These are phyloP conservation scores for Linnaemya tessellans DNA, from an alignment of 2,888 invertebrate genomes.

Conservation along the genomic window DNA sequence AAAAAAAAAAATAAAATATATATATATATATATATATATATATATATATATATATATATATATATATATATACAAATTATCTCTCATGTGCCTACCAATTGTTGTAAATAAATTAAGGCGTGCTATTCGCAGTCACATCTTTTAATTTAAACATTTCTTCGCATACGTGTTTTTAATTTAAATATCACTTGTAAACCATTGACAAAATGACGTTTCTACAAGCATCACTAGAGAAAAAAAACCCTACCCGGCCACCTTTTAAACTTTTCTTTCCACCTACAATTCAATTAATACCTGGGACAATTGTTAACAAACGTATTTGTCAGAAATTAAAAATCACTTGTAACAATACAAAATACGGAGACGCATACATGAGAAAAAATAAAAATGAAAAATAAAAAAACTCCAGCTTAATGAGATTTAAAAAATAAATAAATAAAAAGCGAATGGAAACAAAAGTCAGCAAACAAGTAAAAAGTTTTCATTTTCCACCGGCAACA, in stretches of 20 bases:
- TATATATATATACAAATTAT: neutral
- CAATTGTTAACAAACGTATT: conserved; percentile 64
- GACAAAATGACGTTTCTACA: neutral
- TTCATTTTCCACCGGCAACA: conserved; percentile 78
- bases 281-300: conserved; percentile 61
- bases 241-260: conserved; percentile 32
- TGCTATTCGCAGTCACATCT: neutral
- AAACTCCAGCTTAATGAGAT: conserved; percentile 4
- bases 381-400: neutral
- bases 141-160: conserved; percentile 14
- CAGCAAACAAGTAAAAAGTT: conserved; percentile 13
- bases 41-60: too few relatives aligned
- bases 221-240: neutral
- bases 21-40: too few relatives aligned
- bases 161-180: conserved; percentile 43
- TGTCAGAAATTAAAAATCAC: conserved; percentile 68
- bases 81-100: conserved; percentile 6
- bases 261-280: conserved; percentile 36
- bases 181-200: conserved; percentile 14
- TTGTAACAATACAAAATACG: conserved; percentile 59
- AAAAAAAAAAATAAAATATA: too few relatives aligned
- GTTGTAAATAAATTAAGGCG: conserved; percentile 26
- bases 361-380: neutral
- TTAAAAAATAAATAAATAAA: neutral
- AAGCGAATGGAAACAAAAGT: conserved; percentile 25